Conservation (phyloP, 1,140 invertebrate genomes). For the Triops longicaudatus region DNA sequence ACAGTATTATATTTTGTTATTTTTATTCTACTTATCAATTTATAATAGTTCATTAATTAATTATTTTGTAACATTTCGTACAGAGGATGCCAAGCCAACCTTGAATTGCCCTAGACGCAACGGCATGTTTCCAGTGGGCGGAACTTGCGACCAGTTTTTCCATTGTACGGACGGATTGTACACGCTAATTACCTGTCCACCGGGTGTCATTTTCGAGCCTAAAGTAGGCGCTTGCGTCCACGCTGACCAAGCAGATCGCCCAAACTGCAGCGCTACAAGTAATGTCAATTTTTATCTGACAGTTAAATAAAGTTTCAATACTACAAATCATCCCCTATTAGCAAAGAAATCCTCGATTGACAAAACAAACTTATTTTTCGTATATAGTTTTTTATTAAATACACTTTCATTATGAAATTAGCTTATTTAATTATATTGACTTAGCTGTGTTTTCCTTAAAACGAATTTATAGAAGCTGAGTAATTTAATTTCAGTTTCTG, state of each 20-base stretch:
- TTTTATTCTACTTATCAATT: no score
- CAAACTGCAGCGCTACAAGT: slow-evolving; percentile 31
- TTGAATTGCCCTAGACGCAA: slow-evolving; percentile 26
- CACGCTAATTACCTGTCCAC: slow-evolving; percentile 38
- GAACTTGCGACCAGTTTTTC: slow-evolving; percentile 28
- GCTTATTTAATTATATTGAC: no score
- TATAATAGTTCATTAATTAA: no score
- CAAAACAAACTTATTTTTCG: no score
- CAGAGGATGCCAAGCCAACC: slow-evolving; percentile 22
- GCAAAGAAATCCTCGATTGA: not conserved
- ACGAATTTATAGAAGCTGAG: no score
- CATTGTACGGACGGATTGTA: slow-evolving; percentile 27
- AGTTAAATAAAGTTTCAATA: no score
- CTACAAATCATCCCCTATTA: not conserved
- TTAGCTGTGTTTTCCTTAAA: no score
- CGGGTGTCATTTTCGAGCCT: slow-evolving; percentile 41
- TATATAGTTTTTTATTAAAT: not conserved
- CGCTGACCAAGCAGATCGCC: slow-evolving; percentile 31
- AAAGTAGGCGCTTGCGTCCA: slow-evolving; percentile 36
- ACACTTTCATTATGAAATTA: no score
- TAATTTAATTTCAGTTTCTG: no score
- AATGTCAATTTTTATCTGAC: no score
- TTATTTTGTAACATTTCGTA: no score
- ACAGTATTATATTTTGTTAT: no score
- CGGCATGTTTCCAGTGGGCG: slow-evolving; percentile 27